Conservation (phyloP, 2,113 vertebrate genomes). For the Corythaeola cristata region DNA sequence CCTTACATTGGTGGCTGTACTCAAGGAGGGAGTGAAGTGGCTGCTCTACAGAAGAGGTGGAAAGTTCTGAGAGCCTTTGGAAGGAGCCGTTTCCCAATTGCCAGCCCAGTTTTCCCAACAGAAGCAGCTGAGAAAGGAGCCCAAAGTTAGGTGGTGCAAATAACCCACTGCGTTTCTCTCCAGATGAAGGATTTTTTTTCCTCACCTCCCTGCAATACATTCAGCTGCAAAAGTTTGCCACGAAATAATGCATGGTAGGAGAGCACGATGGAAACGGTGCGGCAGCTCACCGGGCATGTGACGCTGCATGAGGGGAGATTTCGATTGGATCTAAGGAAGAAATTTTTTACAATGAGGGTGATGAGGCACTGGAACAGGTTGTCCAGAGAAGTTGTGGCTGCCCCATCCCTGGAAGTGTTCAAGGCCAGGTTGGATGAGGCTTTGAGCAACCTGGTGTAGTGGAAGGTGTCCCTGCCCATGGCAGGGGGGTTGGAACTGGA, state of each 20-base stretch:
- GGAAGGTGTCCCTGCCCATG: too few species aligned
- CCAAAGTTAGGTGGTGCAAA: background rate
- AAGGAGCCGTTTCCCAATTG: background rate
- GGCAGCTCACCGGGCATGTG: background rate
- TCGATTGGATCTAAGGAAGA: too few species aligned
- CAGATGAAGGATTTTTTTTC: background rate
- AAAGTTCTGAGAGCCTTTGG: background rate
- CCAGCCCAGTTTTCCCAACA: background rate
- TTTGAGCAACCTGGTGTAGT: too few species aligned
- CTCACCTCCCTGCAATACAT: background rate
- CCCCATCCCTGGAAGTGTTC: too few species aligned
- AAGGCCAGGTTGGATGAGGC: too few species aligned
- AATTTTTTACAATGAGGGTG: too few species aligned
- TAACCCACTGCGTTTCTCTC: background rate
- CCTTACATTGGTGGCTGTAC: background rate
- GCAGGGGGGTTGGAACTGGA: too few species aligned
- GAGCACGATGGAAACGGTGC: accelerated
- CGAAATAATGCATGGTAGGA: background rate
- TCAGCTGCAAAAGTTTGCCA: background rate
- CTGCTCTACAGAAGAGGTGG: background rate
- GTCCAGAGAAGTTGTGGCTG: too few species aligned
- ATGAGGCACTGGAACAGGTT: too few species aligned
- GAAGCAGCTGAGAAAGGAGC: background rate
- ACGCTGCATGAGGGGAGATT: background rate
- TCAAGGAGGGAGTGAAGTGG: background rate